These are phyloP conservation scores for Cynaeus angustus DNA, from an alignment of 2,888 invertebrate species.

Conservation along the genomic window DNA sequence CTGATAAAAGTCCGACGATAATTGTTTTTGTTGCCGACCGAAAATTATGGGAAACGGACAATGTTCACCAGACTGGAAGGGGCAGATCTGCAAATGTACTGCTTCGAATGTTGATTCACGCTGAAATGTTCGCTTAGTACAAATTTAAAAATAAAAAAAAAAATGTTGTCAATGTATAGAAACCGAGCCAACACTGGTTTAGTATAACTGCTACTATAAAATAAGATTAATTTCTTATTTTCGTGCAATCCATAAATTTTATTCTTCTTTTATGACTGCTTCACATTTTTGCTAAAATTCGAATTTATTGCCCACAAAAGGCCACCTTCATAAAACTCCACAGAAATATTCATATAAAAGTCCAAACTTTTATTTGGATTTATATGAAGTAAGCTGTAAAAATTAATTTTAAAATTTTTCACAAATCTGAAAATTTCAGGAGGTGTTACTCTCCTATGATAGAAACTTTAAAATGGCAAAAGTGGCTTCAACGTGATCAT, in stretches of 20 bases:
- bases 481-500: too few species aligned
- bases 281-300: slow-evolving; percentile 8
- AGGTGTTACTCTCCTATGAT: too few species aligned
- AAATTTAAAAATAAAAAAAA: too few species aligned
- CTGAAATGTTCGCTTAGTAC: too few species aligned
- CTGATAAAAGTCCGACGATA: slow-evolving; percentile 26
- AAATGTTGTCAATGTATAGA: too few species aligned
- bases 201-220: not conserved
- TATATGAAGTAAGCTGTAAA: too few species aligned
- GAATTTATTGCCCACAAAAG: slow-evolving; percentile 11
- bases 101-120: too few species aligned
- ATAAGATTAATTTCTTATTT: slow-evolving; percentile 18
- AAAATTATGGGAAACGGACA: slow-evolving; percentile 14
- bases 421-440: not conserved
- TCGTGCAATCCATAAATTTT: not conserved
- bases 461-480: too few species aligned
- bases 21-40: slow-evolving; percentile 29
- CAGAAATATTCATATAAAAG: not conserved
- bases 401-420: not conserved
- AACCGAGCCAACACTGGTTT: too few species aligned
- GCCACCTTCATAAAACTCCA: not conserved
- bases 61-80: slow-evolving; percentile 2
- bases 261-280: slow-evolving; percentile 3
- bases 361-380: too few species aligned
- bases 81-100: not conserved